Evolutionary conservation across 2,113 vertebrate genomes (phyloP), one percentile per base, ranked within the genome.

Genomic region (Anseranas semipalmata): DNA sequence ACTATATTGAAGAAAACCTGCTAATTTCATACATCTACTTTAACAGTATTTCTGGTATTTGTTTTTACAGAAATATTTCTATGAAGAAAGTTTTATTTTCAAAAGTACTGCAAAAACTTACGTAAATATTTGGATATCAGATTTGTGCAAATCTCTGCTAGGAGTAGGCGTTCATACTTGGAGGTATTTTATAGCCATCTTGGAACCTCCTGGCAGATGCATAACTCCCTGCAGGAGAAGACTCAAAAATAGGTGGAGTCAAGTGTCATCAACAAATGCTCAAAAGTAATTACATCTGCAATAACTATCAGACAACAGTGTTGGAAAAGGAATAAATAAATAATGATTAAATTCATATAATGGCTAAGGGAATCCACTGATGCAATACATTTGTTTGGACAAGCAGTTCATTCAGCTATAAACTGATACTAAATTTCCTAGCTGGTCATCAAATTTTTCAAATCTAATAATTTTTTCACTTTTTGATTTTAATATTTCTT

Each of bases 401-500:
- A 91, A 96, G 88, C 59, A 83, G 83, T 68, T 95, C 56, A 88
- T 88, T 93, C 73, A 79, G 63, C 52, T 71, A 43, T 53, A 60
- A 71, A 85, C 59, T 65, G 27, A 92, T 67, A n/a, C 56, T 50
- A 33, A n/a, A 58, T 85, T 85, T 87, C 53, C 53, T 37, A 78
- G 39, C 21, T 41, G 39, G 28, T 58, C 33, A 78, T 53, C 33
- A 46, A 6, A 17, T 87, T 86, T 81, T 81, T 19, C 46, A 72
- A 63, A 60, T n/a, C 24, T 65, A 52, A 13, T n/a, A 39, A 1
- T 5, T 20, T 52, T 43, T 30, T 18, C 4, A 0, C 5, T 41
- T 53, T 85, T 81, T 6, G 9, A 55, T 92, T 88, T 71, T 55
- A 80, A 63, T 14, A 45, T 59, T 83, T 62, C 15, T 89, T 27